Conservation (phyloP, 2,888 invertebrate species). For the Ecliptopera silaceata region DNA sequence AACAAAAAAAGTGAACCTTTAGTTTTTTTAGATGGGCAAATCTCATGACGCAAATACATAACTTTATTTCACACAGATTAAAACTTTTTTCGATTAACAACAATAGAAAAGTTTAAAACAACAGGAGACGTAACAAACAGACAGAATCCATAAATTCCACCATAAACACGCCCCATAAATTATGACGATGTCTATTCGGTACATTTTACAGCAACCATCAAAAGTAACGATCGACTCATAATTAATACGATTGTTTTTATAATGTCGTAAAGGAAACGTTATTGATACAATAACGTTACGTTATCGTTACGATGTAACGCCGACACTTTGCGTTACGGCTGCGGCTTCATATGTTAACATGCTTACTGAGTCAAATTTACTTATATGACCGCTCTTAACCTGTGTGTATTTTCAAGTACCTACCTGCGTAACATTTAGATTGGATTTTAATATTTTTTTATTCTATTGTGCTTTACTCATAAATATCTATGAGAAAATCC, state of each 20-base stretch:
- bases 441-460: no score
- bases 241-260: conserved; percentile 83
- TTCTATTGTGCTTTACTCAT: no score
- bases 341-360: not conserved
- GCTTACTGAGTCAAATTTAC: no score
- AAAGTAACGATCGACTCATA: conserved; percentile 77
- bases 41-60: no score
- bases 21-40: no score
- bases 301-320: conserved; percentile 45
- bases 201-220: conserved; percentile 81
- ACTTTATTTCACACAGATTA: no score
- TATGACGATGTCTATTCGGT: conserved; percentile 80
- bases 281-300: conserved; percentile 66
- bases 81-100: not conserved
- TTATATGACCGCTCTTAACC: no score
- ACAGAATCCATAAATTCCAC: conserved; percentile 71
- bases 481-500: no score
- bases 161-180: conserved; percentile 82
- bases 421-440: no score
- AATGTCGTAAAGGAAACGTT: conserved; percentile 78
- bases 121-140: conserved; percentile 34
- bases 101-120: not conserved
- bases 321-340: conserved; percentile 44
- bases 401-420: no score
- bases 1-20: no score